Evolutionary conservation across 30 jellyfish, hydroid and myxozoan species (phyloP).

Genomic region (Aurelia aurita complex sp. Pacific): DNA sequence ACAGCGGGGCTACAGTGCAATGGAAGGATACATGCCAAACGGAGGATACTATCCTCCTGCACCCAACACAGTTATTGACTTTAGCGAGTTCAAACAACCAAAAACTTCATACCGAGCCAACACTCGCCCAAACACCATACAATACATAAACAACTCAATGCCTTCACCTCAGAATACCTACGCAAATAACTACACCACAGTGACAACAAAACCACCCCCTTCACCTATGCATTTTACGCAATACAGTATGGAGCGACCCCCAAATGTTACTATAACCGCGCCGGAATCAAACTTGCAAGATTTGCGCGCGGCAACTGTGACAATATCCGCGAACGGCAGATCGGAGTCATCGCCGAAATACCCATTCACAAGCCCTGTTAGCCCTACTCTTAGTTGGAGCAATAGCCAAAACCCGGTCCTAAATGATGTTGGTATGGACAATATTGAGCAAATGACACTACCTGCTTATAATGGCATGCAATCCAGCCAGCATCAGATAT

Average conservation of each 20-base stretch:
- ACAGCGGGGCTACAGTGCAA: conserved; percentile 44
- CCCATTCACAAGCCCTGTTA: conserved; percentile 63
- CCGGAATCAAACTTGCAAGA: conserved; percentile 70
- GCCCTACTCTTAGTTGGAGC: conserved; percentile 79
- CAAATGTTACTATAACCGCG: conserved; percentile 72
- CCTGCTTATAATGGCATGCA: conserved; percentile 19
- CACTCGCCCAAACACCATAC: conserved; percentile 35
- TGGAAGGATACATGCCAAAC: conserved; percentile 55
- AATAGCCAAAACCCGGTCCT: conserved; percentile 29
- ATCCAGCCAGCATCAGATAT: conserved; percentile 25
- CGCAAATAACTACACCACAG: conserved; percentile 24
- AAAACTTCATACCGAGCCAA: conserved; percentile 15
- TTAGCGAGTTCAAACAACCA: conserved; percentile 39
- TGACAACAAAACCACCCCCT: conserved; percentile 8
- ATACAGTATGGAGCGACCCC: conserved; percentile 65
- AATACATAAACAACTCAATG: conserved; percentile 33
- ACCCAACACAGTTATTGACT: conserved; percentile 41
- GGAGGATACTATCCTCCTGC: conserved; percentile 36
- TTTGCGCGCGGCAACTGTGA: conserved; percentile 24
- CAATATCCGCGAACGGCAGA: conserved; percentile 40
- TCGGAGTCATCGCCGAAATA: conserved; percentile 70
- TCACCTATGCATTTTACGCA: conserved; percentile 33
- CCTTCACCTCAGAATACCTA: conserved; percentile 30
- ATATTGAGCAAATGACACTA: conserved; percentile 34
- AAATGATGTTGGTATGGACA: conserved; percentile 32